A percentile compares a stretch with the other conserved stretches of the same genome.
Evolutionary conservation across 2,113 vertebrate species (phyloP).

Genomic region (Toxotes chatareus): DNA sequence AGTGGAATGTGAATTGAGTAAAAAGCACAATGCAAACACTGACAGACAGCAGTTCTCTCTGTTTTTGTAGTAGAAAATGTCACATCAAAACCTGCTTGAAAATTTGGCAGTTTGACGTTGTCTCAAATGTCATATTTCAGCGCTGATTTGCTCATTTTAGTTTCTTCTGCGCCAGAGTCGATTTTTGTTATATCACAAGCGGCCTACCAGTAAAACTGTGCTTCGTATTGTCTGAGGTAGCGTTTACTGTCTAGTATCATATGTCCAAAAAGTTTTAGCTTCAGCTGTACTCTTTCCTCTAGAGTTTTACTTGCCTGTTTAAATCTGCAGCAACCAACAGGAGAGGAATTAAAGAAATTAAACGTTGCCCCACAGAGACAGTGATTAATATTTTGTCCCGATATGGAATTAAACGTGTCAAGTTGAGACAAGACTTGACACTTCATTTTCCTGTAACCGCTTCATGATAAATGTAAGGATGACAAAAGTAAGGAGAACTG

Average conservation of each 20-base stretch:
- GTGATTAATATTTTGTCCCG: neutral
- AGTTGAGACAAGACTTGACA: neutral
- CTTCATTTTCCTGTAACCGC: too few relatives aligned
- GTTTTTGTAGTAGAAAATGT: slow-evolving; percentile 4
- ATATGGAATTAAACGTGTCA: neutral
- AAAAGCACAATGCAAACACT: neutral
- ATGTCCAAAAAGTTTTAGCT: neutral
- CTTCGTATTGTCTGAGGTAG: neutral
- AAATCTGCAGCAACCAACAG: neutral
- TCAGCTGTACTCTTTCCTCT: neutral
- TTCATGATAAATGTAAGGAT: neutral
- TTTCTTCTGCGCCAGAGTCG: neutral
- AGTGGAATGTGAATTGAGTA: neutral
- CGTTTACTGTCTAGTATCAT: too few relatives aligned
- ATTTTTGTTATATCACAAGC: neutral
- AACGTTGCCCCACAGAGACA: too few relatives aligned
- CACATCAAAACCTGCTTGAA: neutral
- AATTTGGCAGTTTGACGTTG: neutral
- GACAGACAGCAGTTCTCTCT: neutral
- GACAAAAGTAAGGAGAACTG: neutral
- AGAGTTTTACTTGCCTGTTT: neutral
- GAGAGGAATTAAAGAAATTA: neutral
- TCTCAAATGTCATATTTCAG: neutral
- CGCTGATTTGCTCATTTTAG: neutral
- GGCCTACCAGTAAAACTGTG: neutral